These are phyloP conservation scores for Germaria angustata DNA, from an alignment of 2,888 invertebrate genomes.

Conservation along the genomic window DNA sequence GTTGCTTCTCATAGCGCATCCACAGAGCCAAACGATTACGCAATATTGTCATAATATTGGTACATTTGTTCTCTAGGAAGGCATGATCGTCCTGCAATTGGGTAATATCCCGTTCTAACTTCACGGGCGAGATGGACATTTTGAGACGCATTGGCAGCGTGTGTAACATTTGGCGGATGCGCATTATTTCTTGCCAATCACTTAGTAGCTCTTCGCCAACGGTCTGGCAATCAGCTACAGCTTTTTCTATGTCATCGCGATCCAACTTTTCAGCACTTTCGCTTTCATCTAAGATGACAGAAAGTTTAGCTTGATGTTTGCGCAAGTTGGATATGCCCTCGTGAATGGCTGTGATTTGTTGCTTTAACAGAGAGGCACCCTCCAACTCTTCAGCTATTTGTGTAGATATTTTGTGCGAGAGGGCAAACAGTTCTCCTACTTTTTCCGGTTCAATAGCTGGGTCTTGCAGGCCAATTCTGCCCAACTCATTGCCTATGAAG, in stretches of 20 bases:
- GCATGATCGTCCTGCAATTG: slow-evolving; percentile 87
- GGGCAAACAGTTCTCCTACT: slow-evolving; percentile 85
- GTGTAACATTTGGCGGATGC: slow-evolving; percentile 87
- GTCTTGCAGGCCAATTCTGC: slow-evolving; percentile 87
- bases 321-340: slow-evolving; percentile 86
- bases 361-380: slow-evolving; percentile 86
- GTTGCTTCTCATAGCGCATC: slow-evolving; percentile 88
- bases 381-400: slow-evolving; percentile 89
- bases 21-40: slow-evolving; percentile 86
- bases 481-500: slow-evolving; percentile 89
- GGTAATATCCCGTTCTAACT: slow-evolving; percentile 88
- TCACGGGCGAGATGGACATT: slow-evolving; percentile 88
- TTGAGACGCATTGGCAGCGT: slow-evolving; percentile 88
- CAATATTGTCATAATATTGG: slow-evolving; percentile 84
- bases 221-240: slow-evolving; percentile 86
- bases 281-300: slow-evolving; percentile 85
- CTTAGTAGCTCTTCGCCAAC: slow-evolving; percentile 85
- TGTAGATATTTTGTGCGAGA: slow-evolving; percentile 86
- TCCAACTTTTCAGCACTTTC: slow-evolving; percentile 87
- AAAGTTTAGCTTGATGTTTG: slow-evolving; percentile 85
- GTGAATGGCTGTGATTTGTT: slow-evolving; percentile 87
- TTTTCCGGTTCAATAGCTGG: slow-evolving; percentile 87
- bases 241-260: slow-evolving; percentile 88
- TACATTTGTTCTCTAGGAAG: slow-evolving; percentile 86
- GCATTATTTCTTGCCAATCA: slow-evolving; percentile 90